These are phyloP conservation scores for Geophilus truncorum DNA, from an alignment of 2,888 invertebrate species.

Conservation along the genomic window DNA sequence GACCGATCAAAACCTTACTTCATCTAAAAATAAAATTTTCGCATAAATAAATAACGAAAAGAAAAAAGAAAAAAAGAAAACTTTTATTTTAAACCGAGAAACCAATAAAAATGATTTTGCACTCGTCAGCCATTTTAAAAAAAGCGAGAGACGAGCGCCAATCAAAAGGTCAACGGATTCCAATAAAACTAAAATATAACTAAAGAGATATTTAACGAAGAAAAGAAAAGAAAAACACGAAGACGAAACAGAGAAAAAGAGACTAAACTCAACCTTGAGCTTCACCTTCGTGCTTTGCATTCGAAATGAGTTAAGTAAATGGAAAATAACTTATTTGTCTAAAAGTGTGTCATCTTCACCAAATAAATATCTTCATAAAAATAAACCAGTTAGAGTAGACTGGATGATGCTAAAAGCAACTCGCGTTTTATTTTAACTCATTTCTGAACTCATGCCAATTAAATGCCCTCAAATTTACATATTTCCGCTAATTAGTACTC, in stretches of 20 bases:
- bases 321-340: not conserved
- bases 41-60: too few species aligned
- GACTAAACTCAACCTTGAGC: not conserved
- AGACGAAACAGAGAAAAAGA: too few species aligned
- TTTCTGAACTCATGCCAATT: not conserved
- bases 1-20: not conserved
- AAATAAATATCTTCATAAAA: constrained; percentile 6
- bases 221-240: too few species aligned
- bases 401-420: not conserved
- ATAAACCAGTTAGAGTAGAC: constrained; percentile 10
- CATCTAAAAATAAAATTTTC: not conserved
- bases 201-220: too few species aligned
- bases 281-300: not conserved
- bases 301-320: not conserved
- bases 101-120: too few species aligned
- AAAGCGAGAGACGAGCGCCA: too few species aligned
- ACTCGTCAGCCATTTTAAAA: too few species aligned
- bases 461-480: not conserved
- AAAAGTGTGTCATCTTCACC: not conserved
- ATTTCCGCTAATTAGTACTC: too few species aligned
- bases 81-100: too few species aligned
- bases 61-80: not conserved
- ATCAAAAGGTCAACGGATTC: too few species aligned
- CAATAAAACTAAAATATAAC: too few species aligned
- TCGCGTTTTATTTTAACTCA: not conserved